A percentile compares a stretch with the other conserved stretches of the same genome.
Conservation (phyloP, 2,888 invertebrate species). For the Mayetiola destructor region DNA sequence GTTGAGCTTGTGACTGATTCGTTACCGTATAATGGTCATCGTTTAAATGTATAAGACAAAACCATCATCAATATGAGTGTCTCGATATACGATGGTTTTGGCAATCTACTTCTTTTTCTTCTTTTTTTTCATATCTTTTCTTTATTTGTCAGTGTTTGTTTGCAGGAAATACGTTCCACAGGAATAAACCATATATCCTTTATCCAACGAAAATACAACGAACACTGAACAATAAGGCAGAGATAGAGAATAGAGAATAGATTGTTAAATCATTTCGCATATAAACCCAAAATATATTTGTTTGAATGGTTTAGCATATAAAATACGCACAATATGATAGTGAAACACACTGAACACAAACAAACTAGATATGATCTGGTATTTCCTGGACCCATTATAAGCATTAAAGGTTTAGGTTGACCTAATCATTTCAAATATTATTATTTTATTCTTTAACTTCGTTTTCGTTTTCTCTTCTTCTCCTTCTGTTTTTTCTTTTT, state of each 20-base stretch:
- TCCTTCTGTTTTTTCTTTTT: not conserved
- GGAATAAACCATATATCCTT: not conserved
- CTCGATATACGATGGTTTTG: slow-evolving; percentile 18
- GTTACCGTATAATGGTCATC: slow-evolving; percentile 16
- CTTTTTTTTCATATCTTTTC: no score
- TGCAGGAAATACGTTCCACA: not conserved
- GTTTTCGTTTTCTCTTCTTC: not conserved
- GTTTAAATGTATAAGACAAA: slow-evolving; percentile 20
- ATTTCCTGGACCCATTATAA: slow-evolving; percentile 7
- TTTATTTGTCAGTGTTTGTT: no score
- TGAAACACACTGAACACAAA: not conserved
- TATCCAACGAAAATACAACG: no score
- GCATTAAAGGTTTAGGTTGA: slow-evolving; percentile 13
- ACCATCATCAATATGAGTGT: slow-evolving; percentile 16
- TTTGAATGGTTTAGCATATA: not conserved
- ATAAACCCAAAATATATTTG: not conserved
- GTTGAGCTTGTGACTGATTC: slow-evolving; percentile 10
- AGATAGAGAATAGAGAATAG: no score
- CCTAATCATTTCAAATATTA: slow-evolving; percentile 9
- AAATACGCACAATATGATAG: not conserved
- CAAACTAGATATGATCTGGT: not conserved
- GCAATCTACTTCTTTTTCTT: slow-evolving; percentile 11
- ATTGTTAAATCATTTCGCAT: slow-evolving; percentile 7
- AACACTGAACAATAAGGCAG: no score
- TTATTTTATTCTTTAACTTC: slow-evolving; percentile 6